Evolutionary conservation across 2,113 vertebrate species (phyloP).

Genomic region (Scomber japonicus): DNA sequence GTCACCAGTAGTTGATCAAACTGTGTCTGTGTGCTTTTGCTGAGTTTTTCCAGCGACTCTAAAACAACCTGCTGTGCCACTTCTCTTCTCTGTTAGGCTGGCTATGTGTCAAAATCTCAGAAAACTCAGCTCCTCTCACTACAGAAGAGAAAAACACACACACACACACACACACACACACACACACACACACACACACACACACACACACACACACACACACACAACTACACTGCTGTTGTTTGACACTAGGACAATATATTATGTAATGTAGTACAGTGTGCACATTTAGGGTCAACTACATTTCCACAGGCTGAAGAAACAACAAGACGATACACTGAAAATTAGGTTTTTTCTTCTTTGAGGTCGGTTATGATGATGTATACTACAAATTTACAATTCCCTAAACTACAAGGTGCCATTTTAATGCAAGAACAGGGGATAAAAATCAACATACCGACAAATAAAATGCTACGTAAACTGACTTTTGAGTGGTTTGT

Average conservation of each 20-base stretch:
- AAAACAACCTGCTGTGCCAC: background rate
- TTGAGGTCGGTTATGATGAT: background rate
- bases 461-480: background rate
- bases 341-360: background rate
- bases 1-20: background rate
- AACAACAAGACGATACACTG: constrained; percentile 1
- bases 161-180: background rate
- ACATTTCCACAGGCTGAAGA: constrained; percentile 12
- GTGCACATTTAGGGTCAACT: constrained; percentile 35
- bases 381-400: background rate
- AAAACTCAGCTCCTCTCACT: constrained; percentile 21
- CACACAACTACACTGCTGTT: constrained; percentile 26
- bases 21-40: background rate
- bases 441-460: background rate
- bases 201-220: background rate
- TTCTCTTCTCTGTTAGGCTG: background rate
- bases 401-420: too few species aligned
- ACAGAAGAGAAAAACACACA: constrained; percentile 2
- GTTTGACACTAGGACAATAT: constrained; percentile 44
- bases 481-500: background rate
- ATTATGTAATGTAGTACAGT: constrained; percentile 52
- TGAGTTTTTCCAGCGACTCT: constrained; percentile 22
- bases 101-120: constrained; percentile 30
- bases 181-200: background rate
- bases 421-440: too few species aligned